Conservation (phyloP, 2,113 vertebrate species). For the Oreochromis niloticus region DNA sequence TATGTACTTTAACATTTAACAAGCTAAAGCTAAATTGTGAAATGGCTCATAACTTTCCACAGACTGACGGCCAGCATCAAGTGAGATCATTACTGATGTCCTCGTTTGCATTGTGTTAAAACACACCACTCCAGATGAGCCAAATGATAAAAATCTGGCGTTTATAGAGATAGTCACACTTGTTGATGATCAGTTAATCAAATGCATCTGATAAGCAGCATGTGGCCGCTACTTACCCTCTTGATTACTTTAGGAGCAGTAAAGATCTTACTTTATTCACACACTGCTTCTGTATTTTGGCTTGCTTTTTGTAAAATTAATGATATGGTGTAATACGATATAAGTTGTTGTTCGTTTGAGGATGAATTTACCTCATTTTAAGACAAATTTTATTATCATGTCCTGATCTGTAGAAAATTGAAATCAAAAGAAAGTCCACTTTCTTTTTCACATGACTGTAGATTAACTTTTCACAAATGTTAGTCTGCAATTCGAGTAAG, state of each 20-base stretch:
- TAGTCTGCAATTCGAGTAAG: background rate
- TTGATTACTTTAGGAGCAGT: background rate
- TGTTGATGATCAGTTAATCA: background rate
- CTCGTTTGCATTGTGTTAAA: background rate
- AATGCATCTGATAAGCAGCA: background rate
- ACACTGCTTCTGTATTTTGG: background rate
- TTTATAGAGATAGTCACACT: background rate
- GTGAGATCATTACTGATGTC: background rate
- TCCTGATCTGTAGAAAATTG: background rate
- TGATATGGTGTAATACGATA: background rate
- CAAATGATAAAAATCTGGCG: background rate
- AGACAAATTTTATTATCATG: background rate
- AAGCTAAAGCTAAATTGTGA: background rate
- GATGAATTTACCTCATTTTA: background rate
- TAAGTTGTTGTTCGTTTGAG: background rate
- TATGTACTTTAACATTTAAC: background rate
- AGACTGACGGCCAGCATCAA: background rate
- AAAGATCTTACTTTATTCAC: background rate
- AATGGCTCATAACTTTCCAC: background rate
- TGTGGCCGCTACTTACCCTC: background rate
- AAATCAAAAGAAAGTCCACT: background rate
- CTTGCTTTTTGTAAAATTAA: background rate
- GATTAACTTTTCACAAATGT: background rate
- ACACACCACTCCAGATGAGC: background rate
- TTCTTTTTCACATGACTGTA: background rate